These are phyloP conservation scores for Epinephelus coioides DNA, from an alignment of 2,797 vertebrate genomes.

Conservation along the genomic window DNA sequence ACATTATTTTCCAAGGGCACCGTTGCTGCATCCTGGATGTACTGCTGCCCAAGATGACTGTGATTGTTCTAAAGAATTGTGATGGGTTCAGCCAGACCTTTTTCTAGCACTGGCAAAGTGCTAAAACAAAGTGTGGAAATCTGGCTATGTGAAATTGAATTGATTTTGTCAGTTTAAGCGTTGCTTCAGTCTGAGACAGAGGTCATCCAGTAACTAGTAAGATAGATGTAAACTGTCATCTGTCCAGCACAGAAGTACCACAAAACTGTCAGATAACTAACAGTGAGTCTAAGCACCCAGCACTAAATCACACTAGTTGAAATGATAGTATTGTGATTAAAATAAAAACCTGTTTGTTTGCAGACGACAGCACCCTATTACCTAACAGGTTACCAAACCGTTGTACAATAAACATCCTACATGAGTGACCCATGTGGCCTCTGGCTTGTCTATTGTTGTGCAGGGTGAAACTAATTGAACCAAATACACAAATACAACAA, in stretches of 20 bases:
- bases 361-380: background rate
- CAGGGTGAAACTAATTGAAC: slow-evolving; percentile 34
- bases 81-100: too few species aligned
- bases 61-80: too few species aligned
- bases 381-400: background rate
- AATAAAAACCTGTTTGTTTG: background rate
- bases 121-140: too few species aligned
- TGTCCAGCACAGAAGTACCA: background rate
- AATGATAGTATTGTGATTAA: background rate
- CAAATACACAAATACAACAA: slow-evolving; percentile 27
- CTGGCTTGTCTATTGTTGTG: slow-evolving; percentile 18
- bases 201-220: background rate
- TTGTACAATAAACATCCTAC: slow-evolving; percentile 8
- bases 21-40: too few species aligned
- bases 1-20: too few species aligned
- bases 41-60: too few species aligned
- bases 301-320: background rate
- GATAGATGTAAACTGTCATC: too few species aligned
- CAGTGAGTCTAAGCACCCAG: background rate
- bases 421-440: background rate
- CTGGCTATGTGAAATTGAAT: background rate
- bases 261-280: background rate
- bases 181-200: background rate
- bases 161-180: background rate
- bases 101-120: too few species aligned